Evolutionary conservation across 2,888 invertebrate species (phyloP).

Genomic region (Graphium colonna): DNA sequence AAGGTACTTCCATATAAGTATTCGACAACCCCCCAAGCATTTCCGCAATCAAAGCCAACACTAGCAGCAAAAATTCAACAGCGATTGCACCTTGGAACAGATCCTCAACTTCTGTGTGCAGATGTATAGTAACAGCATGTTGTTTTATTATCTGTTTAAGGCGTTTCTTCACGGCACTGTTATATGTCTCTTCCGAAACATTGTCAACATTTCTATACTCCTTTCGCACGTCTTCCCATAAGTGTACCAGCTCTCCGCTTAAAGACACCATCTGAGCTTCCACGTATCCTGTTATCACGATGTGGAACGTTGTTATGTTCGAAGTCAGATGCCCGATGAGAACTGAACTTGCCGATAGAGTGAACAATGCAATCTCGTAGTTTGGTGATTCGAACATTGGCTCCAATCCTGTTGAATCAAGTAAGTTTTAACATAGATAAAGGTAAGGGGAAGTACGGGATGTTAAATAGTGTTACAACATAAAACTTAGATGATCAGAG

Average conservation of each 20-base stretch:
- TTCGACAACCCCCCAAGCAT: constrained; percentile 49
- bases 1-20: constrained; percentile 45
- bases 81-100: constrained; percentile 41
- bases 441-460: no score
- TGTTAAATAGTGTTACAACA: not conserved
- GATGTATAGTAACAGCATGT: constrained; percentile 36
- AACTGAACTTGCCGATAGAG: constrained; percentile 29
- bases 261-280: constrained; percentile 49
- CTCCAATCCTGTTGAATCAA: constrained; percentile 41
- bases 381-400: constrained; percentile 49
- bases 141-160: constrained; percentile 37
- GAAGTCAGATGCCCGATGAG: constrained; percentile 38
- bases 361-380: constrained; percentile 41
- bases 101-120: constrained; percentile 36
- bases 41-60: constrained; percentile 42
- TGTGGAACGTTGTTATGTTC: constrained; percentile 39
- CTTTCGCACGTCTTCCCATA: constrained; percentile 40
- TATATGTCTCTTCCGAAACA: constrained; percentile 27
- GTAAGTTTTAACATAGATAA: no score
- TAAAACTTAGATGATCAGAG: no score
- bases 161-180: constrained; percentile 33
- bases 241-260: constrained; percentile 38
- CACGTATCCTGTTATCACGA: constrained; percentile 42
- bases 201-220: not conserved
- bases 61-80: constrained; percentile 41